A percentile compares a stretch with the other conserved stretches of the same genome.
Evolutionary conservation across 2,113 vertebrate species (phyloP).

Genomic region (Pantherophis guttatus): DNA sequence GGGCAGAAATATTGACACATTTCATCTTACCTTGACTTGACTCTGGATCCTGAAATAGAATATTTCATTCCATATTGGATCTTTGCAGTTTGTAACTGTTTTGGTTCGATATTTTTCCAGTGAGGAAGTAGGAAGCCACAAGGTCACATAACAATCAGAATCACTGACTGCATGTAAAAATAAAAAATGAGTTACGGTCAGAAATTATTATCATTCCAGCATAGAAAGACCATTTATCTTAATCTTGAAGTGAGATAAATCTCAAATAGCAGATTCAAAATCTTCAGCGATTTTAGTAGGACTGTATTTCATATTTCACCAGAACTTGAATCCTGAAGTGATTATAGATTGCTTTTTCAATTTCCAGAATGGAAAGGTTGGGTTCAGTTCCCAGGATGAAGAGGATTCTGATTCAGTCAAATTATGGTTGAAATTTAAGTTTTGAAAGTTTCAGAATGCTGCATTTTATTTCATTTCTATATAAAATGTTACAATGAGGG

Average conservation of each 20-base stretch:
- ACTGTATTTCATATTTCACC: background rate
- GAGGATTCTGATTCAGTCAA: background rate
- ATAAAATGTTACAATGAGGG: background rate
- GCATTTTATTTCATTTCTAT: background rate
- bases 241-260: background rate
- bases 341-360: background rate
- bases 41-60: conserved; percentile 72
- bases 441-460: background rate
- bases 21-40: conserved; percentile 69
- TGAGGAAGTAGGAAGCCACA: conserved; percentile 73
- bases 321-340: background rate
- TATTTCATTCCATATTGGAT: conserved; percentile 77
- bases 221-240: background rate
- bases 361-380: background rate
- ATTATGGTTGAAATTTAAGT: background rate
- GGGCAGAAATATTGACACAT: rapidly evolving
- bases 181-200: conserved; percentile 15
- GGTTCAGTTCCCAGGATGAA: background rate
- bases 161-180: conserved; percentile 57
- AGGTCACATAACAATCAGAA: conserved; percentile 73
- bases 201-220: background rate
- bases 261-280: background rate
- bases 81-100: conserved; percentile 63
- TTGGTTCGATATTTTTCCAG: conserved; percentile 63
- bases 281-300: background rate